Evolutionary conservation across 2,113 vertebrate genomes (phyloP).

Genomic region (Pristiophorus japonicus): DNA sequence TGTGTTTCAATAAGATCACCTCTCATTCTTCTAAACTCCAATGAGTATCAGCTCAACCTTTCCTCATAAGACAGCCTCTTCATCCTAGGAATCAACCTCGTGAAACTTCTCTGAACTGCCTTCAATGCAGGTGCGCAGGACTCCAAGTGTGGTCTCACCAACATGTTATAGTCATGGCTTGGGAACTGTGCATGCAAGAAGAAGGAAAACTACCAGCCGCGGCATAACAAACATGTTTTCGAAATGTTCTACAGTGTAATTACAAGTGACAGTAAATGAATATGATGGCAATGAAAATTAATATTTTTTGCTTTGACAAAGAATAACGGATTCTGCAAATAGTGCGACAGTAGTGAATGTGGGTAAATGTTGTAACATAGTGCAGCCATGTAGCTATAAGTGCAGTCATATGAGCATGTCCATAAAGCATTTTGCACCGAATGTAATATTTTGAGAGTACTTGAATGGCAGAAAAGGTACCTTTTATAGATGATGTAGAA

Average conservation of each 20-base stretch:
- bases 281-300: slow-evolving; percentile 8
- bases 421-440: neutral
- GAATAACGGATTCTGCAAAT: neutral
- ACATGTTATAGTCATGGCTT: neutral
- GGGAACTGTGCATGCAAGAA: neutral
- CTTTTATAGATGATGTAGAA: neutral
- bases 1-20: no score
- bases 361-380: neutral
- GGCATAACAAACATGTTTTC: neutral
- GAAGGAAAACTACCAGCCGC: neutral
- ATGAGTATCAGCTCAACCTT: no score
- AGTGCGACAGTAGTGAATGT: neutral
- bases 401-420: neutral
- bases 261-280: neutral
- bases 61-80: no score
- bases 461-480: neutral
- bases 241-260: neutral
- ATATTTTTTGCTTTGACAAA: neutral
- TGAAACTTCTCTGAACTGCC: no score
- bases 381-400: neutral
- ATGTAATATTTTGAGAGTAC: neutral
- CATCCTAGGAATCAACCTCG: no score
- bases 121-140: no score
- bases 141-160: no score
- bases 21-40: no score